These are phyloP conservation scores for Peromyscus attwateri DNA, from an alignment of 2,797 vertebrate species.

Conservation along the genomic window DNA sequence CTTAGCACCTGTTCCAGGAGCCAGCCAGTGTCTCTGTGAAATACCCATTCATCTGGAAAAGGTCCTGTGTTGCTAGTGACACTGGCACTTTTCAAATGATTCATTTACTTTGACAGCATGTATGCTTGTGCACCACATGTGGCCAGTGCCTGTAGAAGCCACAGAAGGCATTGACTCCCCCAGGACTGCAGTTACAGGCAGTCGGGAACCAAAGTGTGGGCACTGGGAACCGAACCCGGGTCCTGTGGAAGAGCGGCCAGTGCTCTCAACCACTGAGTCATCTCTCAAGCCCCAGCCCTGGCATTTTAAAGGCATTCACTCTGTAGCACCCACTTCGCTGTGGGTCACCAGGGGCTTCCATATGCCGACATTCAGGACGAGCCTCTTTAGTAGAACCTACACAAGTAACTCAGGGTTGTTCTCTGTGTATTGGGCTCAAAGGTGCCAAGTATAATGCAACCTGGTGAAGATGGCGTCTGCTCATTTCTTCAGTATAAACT, in stretches of 20 bases:
- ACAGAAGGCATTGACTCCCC: neutral
- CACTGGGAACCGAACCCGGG: neutral
- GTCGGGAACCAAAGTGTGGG: neutral
- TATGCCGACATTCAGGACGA: neutral
- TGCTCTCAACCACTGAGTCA: neutral
- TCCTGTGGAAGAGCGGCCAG: neutral
- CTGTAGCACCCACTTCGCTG: neutral
- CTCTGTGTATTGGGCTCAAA: fast-evolving
- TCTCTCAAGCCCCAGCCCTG: neutral
- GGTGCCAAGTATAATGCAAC: fast-evolving
- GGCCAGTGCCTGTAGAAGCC: neutral
- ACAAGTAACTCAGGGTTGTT: neutral
- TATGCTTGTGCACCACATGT: neutral
- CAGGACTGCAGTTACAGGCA: neutral
- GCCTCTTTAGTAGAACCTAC: neutral
- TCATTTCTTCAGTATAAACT: neutral
- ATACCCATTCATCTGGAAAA: too few species aligned
- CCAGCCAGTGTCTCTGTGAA: neutral
- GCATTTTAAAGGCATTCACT: neutral
- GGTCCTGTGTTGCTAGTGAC: neutral
- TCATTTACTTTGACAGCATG: neutral
- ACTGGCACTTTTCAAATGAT: neutral
- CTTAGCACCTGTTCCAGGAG: neutral
- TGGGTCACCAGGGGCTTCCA: neutral
- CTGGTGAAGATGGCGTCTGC: neutral